phyloP scores from a whole-genome alignment of 2,888 invertebrate species.

The Agonopterix subpropinquella region DNA sequence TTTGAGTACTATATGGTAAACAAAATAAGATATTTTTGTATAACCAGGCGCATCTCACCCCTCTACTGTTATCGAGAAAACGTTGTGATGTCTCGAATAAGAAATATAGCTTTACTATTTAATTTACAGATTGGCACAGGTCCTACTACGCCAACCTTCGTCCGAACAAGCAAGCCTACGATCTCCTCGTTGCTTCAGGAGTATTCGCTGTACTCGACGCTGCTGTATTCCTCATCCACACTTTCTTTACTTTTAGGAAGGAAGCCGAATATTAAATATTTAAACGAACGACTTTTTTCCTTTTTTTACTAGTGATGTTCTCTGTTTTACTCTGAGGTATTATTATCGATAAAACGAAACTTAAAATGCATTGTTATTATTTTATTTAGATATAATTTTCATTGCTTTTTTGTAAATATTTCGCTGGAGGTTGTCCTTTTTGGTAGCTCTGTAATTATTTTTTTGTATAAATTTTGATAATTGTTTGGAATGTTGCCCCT shows the following conservation, averaged over 20 bases:
- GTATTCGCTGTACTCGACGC: conserved; percentile 78
- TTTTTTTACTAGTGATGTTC: background rate
- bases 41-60: no score
- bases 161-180: conserved; percentile 80
- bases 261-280: conserved; percentile 63
- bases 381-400: conserved; percentile 1
- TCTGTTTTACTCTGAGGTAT: conserved; percentile 28
- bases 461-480: conserved; percentile 1
- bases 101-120: background rate
- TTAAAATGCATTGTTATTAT: background rate
- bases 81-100: no score
- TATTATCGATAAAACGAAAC: conserved; percentile 5
- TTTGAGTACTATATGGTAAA: no score
- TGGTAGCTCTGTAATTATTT: conserved; percentile 20
- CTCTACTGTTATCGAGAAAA: no score
- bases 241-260: conserved; percentile 76
- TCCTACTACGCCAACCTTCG: conserved; percentile 71
- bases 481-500: conserved; percentile 5
- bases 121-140: conserved; percentile 61
- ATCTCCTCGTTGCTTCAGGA: conserved; percentile 79
- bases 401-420: conserved; percentile 5
- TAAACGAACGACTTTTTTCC: background rate
- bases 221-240: conserved; percentile 77
- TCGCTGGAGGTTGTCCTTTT: conserved; percentile 20
- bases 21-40: no score